Evolutionary conservation across 92 coral and sea anemone genomes (phyloP).

Genomic region (Actinernus sp.): DNA sequence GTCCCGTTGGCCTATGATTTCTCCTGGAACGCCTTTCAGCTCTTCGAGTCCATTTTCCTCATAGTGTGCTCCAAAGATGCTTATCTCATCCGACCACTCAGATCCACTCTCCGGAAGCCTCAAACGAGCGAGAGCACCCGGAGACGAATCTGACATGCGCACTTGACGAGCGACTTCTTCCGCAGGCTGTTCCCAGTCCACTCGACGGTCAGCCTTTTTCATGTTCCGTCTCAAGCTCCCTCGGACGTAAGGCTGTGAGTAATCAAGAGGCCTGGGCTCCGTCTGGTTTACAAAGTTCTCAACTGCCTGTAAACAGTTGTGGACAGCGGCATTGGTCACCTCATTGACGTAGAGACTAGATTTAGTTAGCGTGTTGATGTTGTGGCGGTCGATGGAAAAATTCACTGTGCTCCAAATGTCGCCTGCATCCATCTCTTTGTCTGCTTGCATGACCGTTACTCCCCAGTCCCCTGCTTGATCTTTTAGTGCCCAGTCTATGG

Average conservation of each 20-base stretch:
- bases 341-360: slow-evolving; percentile 78
- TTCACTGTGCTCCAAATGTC: slow-evolving; percentile 77
- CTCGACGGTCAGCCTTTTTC: slow-evolving; percentile 65
- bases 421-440: slow-evolving; percentile 78
- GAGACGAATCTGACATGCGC: slow-evolving; percentile 87
- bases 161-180: slow-evolving; percentile 76
- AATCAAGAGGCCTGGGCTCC: slow-evolving; percentile 63
- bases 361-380: slow-evolving; percentile 82
- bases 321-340: slow-evolving; percentile 74
- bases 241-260: slow-evolving; percentile 49
- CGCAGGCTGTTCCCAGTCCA: slow-evolving; percentile 76
- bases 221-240: slow-evolving; percentile 55
- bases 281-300: slow-evolving; percentile 33
- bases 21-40: slow-evolving; percentile 59
- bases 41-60: slow-evolving; percentile 43
- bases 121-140: slow-evolving; percentile 66
- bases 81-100: slow-evolving; percentile 56
- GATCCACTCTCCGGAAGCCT: slow-evolving; percentile 1
- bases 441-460: slow-evolving; percentile 75
- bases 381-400: slow-evolving; percentile 55
- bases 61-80: slow-evolving; percentile 80
- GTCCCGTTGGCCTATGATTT: slow-evolving; percentile 68
- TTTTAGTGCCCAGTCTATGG: slow-evolving; percentile 83
- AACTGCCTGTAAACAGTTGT: slow-evolving; percentile 50
- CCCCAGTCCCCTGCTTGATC: slow-evolving; percentile 71